These are phyloP conservation scores for Halisarca cf. caerulea DNA, from an alignment of 37 sponge, comb jelly and placozoan species.

Conservation along the genomic window DNA sequence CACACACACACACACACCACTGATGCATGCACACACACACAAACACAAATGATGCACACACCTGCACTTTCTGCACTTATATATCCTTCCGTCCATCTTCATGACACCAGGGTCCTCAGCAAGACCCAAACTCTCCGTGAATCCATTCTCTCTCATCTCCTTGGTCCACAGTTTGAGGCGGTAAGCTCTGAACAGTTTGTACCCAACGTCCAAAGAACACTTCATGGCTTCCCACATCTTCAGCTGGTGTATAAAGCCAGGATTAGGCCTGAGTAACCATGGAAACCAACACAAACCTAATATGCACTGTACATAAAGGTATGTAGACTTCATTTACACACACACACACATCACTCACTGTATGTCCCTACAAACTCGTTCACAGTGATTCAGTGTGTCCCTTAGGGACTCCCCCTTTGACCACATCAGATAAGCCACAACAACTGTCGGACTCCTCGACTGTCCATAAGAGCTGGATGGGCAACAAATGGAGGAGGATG, in stretches of 20 bases:
- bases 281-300: too few species aligned
- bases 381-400: constrained; percentile 6
- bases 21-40: background rate
- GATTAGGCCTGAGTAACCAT: constrained; percentile 61
- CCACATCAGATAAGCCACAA: constrained; percentile 81
- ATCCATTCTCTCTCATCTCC: constrained; percentile 40
- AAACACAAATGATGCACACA: background rate
- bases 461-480: constrained; percentile 60
- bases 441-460: constrained; percentile 80
- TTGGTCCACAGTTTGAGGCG: constrained; percentile 37
- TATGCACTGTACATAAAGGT: too few species aligned
- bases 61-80: constrained; percentile 81
- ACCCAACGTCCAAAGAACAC: constrained; percentile 29
- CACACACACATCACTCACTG: too few species aligned
- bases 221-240: constrained; percentile 74
- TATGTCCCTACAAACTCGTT: too few species aligned
- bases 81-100: constrained; percentile 28
- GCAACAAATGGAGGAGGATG: background rate
- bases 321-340: too few species aligned
- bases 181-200: constrained; percentile 60
- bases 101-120: constrained; percentile 52
- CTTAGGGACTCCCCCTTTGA: constrained; percentile 28
- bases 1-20: background rate
- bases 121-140: constrained; percentile 26
- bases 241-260: constrained; percentile 79